phyloP scores from a whole-genome alignment of 2,113 vertebrate species.

The Amblyopsis rosae region DNA sequence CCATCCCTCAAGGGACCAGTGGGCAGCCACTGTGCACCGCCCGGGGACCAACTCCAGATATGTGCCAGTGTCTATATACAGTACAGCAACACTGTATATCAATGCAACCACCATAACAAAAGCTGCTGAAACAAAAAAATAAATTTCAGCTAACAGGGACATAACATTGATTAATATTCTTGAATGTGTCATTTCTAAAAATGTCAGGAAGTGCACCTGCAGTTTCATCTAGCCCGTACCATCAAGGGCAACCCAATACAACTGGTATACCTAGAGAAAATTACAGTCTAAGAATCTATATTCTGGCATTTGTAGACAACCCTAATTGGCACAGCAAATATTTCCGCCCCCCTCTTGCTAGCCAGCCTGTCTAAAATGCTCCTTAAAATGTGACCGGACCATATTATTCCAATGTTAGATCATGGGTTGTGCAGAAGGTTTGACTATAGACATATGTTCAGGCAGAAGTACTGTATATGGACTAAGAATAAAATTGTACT shows the following conservation, averaged over 20 bases:
- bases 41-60: too few relatives aligned
- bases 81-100: neutral
- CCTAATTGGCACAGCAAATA: slow-evolving; percentile 32
- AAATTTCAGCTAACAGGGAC: neutral
- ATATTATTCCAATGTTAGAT: neutral
- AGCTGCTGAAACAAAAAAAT: too few relatives aligned
- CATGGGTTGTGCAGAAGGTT: neutral
- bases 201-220: neutral
- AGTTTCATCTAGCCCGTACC: neutral
- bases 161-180: neutral
- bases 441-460: too few relatives aligned
- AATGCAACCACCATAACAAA: neutral
- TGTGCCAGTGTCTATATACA: too few relatives aligned
- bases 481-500: too few relatives aligned
- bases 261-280: neutral
- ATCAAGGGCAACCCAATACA: neutral
- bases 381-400: neutral
- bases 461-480: too few relatives aligned
- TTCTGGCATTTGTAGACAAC: slow-evolving; percentile 22
- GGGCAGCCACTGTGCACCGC: too few relatives aligned
- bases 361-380: slow-evolving; percentile 3
- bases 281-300: neutral
- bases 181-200: neutral
- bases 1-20: too few relatives aligned
- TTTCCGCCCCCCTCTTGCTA: slow-evolving; percentile 64